A percentile compares a stretch with the other conserved stretches of the same genome.
Conservation (phyloP, 2,113 vertebrate genomes). For the Mustelus asterias region DNA sequence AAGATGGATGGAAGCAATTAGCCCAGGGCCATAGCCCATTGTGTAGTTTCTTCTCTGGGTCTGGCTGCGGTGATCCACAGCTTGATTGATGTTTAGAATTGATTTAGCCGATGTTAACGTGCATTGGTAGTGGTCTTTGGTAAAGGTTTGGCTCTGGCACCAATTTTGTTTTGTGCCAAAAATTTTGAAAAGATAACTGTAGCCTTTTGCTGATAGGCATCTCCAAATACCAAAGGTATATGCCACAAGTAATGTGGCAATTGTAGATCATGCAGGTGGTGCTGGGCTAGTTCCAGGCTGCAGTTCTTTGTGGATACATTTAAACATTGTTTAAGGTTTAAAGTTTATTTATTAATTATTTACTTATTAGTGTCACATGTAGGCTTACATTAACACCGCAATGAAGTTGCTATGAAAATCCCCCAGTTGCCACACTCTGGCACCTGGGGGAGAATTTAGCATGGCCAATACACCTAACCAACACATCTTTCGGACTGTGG, state of each 20-base stretch:
- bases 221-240: neutral
- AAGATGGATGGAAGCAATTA: constrained; percentile 49
- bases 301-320: neutral
- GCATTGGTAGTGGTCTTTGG: neutral
- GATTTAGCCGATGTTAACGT: neutral
- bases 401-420: no score
- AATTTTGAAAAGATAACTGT: neutral
- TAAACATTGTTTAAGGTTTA: neutral
- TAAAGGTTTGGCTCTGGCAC: neutral
- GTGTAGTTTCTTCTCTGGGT: constrained; percentile 31
- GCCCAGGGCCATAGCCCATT: constrained; percentile 44
- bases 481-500: no score
- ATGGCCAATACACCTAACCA: no score
- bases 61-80: neutral
- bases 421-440: no score
- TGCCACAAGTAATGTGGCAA: no score
- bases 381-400: no score
- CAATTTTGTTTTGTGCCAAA: no score
- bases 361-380: no score
- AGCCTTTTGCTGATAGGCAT: neutral
- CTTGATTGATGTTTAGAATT: neutral
- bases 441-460: no score
- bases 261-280: neutral
- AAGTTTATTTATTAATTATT: no score
- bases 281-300: neutral